Percentiles rank a stretch among this genome's conserved stretches.
These are phyloP conservation scores for Callaeas wilsoni DNA, from an alignment of 2,113 vertebrate species.

Conservation along the genomic window DNA sequence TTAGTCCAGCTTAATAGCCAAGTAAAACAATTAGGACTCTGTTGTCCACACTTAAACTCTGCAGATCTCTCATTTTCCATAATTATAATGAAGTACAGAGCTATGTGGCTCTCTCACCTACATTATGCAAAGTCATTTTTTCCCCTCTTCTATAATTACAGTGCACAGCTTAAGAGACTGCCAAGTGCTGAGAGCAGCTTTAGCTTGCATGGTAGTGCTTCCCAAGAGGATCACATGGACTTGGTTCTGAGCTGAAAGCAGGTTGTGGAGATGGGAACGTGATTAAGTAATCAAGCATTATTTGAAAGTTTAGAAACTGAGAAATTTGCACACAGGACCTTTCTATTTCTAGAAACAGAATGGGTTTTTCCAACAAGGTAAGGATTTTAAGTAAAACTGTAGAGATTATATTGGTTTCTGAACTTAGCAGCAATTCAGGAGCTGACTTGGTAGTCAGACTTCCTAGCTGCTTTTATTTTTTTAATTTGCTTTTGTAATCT, in stretches of 20 bases:
- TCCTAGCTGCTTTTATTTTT: not conserved
- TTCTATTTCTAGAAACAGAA: not conserved
- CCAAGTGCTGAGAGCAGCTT: constrained; percentile 23
- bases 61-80: not conserved
- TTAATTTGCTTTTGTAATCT: not conserved
- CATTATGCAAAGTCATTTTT: not conserved
- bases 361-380: not conserved
- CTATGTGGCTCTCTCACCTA: not conserved
- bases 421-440: not conserved
- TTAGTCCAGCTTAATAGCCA: not conserved
- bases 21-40: constrained; percentile 3
- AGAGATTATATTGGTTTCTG: not conserved
- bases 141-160: not conserved
- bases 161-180: not conserved
- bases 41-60: not conserved
- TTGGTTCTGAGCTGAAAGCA: not conserved
- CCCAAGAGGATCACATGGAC: not conserved
- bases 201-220: not conserved
- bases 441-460: not conserved
- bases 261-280: not conserved
- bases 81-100: constrained; percentile 32
- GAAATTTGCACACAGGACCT: not conserved
- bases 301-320: not conserved
- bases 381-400: not conserved
- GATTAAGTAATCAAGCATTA: not conserved